Evolutionary conservation across 1,140 invertebrate genomes (phyloP).

Genomic region (Tetragnatha versicolor): DNA sequence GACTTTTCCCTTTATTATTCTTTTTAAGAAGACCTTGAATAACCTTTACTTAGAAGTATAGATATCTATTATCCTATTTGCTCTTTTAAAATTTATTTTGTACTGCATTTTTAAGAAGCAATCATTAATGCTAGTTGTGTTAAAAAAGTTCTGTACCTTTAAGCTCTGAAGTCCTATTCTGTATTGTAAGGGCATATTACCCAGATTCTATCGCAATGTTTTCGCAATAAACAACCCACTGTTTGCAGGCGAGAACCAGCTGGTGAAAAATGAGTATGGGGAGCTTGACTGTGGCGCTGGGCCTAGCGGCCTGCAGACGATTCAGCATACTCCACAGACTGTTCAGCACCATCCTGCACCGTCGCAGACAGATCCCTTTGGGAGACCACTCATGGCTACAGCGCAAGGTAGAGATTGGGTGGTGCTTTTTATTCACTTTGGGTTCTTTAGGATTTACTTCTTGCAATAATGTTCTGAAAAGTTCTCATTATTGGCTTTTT

Average conservation of each 20-base stretch:
- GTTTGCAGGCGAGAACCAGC: conserved; percentile 65
- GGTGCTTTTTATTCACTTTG: too few relatives aligned
- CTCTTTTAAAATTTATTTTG: not conserved
- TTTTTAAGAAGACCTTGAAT: not conserved
- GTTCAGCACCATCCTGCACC: conserved; percentile 82
- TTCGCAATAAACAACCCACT: too few relatives aligned
- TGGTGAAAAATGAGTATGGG: conserved; percentile 78
- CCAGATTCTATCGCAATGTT: too few relatives aligned
- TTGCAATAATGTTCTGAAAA: too few relatives aligned
- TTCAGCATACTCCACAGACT: conserved; percentile 67
- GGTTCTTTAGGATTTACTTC: too few relatives aligned
- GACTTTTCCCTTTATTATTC: not conserved
- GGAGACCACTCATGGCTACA: conserved; percentile 27
- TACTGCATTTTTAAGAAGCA: too few relatives aligned
- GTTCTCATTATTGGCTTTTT: too few relatives aligned
- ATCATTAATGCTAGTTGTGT: too few relatives aligned
- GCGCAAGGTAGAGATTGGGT: conserved; percentile 41
- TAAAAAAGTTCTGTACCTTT: too few relatives aligned
- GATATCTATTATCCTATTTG: not conserved
- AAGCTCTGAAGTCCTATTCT: not conserved
- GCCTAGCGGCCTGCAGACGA: conserved; percentile 49
- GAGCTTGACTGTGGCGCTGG: conserved; percentile 57
- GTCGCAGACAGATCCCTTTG: conserved; percentile 56
- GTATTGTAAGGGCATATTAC: too few relatives aligned
- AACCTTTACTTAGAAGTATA: not conserved